Evolutionary conservation across 2,888 invertebrate species (phyloP).

Genomic region (Pseudanteris insignis): DNA sequence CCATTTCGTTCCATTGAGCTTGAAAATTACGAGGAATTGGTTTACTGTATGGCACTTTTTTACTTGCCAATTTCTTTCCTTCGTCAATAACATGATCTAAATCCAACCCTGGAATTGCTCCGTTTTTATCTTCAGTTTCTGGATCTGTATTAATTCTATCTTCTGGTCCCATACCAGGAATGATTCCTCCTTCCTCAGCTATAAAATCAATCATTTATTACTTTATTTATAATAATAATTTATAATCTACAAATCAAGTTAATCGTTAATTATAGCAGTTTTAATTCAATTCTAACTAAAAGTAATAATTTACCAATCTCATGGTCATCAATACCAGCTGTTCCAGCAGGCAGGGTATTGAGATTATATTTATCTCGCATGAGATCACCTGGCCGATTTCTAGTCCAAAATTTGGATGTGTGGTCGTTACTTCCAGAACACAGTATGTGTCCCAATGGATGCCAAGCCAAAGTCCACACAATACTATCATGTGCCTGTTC

Average conservation of each 20-base stretch:
- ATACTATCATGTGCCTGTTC: slow-evolving; percentile 99
- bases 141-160: slow-evolving; percentile 79
- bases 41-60: slow-evolving; percentile 92
- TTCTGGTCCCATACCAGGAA: slow-evolving; percentile 99
- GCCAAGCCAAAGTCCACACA: slow-evolving; percentile 99
- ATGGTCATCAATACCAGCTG: slow-evolving; percentile 76
- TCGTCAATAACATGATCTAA: slow-evolving; percentile 78
- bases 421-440: slow-evolving; percentile 99
- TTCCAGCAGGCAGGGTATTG: slow-evolving; percentile 87
- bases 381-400: slow-evolving; percentile 96
- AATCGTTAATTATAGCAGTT: background rate
- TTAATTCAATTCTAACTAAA: background rate
- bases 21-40: slow-evolving; percentile 97
- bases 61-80: slow-evolving; percentile 73
- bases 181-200: slow-evolving; percentile 80
- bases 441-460: slow-evolving; percentile 97
- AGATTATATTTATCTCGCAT: slow-evolving; percentile 98
- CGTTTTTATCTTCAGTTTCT: slow-evolving; percentile 63
- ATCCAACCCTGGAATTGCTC: slow-evolving; percentile 85
- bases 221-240: no score
- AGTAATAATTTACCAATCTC: slow-evolving; percentile 76
- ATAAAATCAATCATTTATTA: slow-evolving; percentile 3
- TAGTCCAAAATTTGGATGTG: slow-evolving; percentile 98
- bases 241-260: no score
- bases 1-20: slow-evolving; percentile 93